These are phyloP conservation scores for Cyphomyrmex costatus DNA, from an alignment of 1,140 invertebrate species.

Conservation along the genomic window DNA sequence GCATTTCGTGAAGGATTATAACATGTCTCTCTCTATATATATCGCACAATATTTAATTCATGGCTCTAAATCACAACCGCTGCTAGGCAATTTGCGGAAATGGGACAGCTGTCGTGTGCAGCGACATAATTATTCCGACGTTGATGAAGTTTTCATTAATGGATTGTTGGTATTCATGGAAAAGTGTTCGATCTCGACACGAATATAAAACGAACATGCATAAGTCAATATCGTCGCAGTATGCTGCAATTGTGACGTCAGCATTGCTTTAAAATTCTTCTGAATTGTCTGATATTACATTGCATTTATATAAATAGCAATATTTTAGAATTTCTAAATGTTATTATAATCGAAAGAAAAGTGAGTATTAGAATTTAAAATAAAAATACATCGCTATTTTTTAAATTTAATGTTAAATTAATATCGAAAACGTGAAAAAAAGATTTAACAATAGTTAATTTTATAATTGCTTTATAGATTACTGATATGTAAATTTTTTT, in stretches of 20 bases:
- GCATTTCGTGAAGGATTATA: conserved; percentile 38
- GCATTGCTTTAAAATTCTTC: not conserved
- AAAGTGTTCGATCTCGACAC: conserved; percentile 47
- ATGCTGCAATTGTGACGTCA: not conserved
- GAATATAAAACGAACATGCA: conserved; percentile 62
- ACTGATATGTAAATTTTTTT: not conserved
- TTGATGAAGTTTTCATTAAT: conserved; percentile 74
- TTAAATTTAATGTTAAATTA: not conserved
- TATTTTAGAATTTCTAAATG: conserved; percentile 8
- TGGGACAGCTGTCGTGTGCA: conserved; percentile 71
- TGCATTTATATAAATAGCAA: not conserved
- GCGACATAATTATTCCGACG: conserved; percentile 70
- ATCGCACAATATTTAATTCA: conserved; percentile 52
- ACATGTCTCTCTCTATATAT: conserved; percentile 24
- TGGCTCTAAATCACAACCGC: conserved; percentile 49
- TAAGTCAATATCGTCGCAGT: conserved; percentile 20
- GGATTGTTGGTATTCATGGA: conserved; percentile 39
- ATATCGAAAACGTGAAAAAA: not conserved
- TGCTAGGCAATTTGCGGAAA: conserved; percentile 64
- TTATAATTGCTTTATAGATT: not conserved
- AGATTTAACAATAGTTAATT: not conserved
- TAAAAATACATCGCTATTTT: not conserved
- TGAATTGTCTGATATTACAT: not conserved
- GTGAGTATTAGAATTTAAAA: not conserved
- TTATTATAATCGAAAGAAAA: not conserved